Percentiles rank a stretch among this genome's conserved stretches.
phyloP scores from a whole-genome alignment of 2,888 invertebrate species.

The Spodoptera picta region DNA sequence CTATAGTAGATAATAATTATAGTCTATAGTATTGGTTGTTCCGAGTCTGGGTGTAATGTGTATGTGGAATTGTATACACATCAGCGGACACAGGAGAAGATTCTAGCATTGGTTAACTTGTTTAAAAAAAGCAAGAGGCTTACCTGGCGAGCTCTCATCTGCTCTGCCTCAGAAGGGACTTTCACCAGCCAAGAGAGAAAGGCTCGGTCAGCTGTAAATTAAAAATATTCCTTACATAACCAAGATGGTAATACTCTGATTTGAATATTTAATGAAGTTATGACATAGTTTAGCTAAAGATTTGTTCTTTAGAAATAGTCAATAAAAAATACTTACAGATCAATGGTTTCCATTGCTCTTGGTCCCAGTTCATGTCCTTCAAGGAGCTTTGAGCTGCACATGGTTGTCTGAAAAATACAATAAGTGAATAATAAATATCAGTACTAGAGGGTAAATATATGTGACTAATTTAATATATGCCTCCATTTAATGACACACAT shows the following conservation, averaged over 20 bases:
- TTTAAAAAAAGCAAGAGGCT: constrained; percentile 25
- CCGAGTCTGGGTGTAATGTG: too few species aligned
- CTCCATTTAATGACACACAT: too few species aligned
- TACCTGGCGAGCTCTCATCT: constrained; percentile 96
- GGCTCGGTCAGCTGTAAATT: constrained; percentile 93
- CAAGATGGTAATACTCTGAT: constrained; percentile 6
- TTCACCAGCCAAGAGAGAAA: constrained; percentile 99
- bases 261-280: constrained; percentile 3
- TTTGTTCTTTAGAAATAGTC: too few species aligned
- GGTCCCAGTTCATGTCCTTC: constrained; percentile 99
- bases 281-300: neutral
- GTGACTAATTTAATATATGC: too few species aligned
- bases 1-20: too few species aligned
- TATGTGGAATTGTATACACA: too few species aligned
- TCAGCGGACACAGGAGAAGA: too few species aligned
- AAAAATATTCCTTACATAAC: constrained; percentile 1
- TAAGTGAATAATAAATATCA: too few species aligned
- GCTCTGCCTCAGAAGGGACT: constrained; percentile 99
- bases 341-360: constrained; percentile 99
- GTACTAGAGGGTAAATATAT: too few species aligned
- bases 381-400: constrained; percentile 99
- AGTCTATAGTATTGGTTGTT: too few species aligned
- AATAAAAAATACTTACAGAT: constrained; percentile 87
- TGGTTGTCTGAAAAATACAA: constrained; percentile 91
- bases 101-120: neutral